Evolutionary conservation across 1,140 invertebrate species (phyloP), one percentile per base, ranked within the genome.

Genomic region (Papilio polytes): DNA sequence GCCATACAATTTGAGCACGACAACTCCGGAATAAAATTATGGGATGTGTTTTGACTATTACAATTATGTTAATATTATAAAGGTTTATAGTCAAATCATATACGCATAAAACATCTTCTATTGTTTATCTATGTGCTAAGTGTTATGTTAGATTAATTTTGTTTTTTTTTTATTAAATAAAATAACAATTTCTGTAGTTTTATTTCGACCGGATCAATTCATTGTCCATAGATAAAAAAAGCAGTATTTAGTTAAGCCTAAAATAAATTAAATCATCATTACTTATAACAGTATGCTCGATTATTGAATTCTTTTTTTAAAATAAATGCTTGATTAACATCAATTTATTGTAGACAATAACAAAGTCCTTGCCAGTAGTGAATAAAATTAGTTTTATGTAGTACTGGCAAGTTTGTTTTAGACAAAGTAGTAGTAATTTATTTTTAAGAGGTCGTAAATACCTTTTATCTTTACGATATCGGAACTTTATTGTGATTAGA

Each of bases 381-480:
- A 56, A 56, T 56, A 9, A 56, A 56, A 56, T 56, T 56, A 56
- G 53, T 56, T 20, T 56, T 20, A 56, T 56, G 18, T 56, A 56
- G 18, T 56, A 56, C 18, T 56, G 53, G 53, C 53, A 56, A 56
- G 18, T 56, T 56, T 56, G n/a, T 56, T 51, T 6, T 18, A n/a
- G n/a, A 56, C 53, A 74, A 46, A 74, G 46, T 20, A 46, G 73
- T 74, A 48, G 46, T 74, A 74, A 74, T 46, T 20, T 74, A 56
- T 44, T 48, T 48, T 74, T 74, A 74, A 74, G 73, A 74, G 18
- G 20, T 74, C 73, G 73, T 74, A 74, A 74, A 74, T n/a, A 46
- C 53, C 53, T 56, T 56, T 56, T 56, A 56, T 56, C 53, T 56
- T 56, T 74, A 46, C 44, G 44, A 56, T 56, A 74, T 74, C 73